Percentiles rank a stretch among this genome's conserved stretches.
Conservation (phyloP, 2,888 invertebrate genomes). For the Sericinus montela region DNA sequence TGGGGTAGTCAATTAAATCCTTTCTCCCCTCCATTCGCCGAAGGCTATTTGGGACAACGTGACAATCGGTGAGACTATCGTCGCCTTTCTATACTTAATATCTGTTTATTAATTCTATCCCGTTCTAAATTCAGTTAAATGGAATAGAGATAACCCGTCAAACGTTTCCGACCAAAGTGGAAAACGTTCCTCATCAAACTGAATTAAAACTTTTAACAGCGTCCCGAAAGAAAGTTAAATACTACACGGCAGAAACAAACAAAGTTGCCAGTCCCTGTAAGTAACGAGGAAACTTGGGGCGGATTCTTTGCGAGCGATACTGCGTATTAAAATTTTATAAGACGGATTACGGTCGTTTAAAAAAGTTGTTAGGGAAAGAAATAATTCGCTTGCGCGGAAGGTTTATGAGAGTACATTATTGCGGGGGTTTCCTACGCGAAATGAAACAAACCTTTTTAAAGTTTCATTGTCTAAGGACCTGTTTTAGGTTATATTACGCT, state of each 20-base stretch:
- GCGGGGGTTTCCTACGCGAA: slow-evolving; percentile 1
- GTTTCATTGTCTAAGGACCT: neutral
- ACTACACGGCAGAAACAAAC: slow-evolving; percentile 42
- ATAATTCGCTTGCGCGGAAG: slow-evolving; percentile 10
- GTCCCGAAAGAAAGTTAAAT: slow-evolving; percentile 24
- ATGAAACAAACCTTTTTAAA: slow-evolving; percentile 6
- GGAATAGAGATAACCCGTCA: slow-evolving; percentile 10
- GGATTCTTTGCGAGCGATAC: slow-evolving; percentile 8
- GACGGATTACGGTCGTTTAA: slow-evolving; percentile 21
- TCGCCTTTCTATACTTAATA: too few relatives aligned
- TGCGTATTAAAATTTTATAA: slow-evolving; percentile 21
- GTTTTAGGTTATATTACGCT: too few relatives aligned
- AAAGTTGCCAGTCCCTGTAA: slow-evolving; percentile 21
- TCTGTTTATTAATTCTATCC: too few relatives aligned
- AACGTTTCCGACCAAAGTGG: slow-evolving; percentile 9
- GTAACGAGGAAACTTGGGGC: slow-evolving; percentile 18
- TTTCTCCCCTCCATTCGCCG: too few relatives aligned
- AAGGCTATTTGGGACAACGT: too few relatives aligned
- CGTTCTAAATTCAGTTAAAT: neutral
- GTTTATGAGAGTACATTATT: slow-evolving; percentile 14
- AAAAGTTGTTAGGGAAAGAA: slow-evolving; percentile 14
- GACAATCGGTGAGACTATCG: too few relatives aligned
- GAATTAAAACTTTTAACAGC: slow-evolving; percentile 55
- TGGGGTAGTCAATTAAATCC: too few relatives aligned
- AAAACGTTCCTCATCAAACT: slow-evolving; percentile 30